Percentiles rank a stretch among this genome's conserved stretches.
phyloP scores from a whole-genome alignment of 1,140 invertebrate genomes.

The Sminthurides bifidus region DNA sequence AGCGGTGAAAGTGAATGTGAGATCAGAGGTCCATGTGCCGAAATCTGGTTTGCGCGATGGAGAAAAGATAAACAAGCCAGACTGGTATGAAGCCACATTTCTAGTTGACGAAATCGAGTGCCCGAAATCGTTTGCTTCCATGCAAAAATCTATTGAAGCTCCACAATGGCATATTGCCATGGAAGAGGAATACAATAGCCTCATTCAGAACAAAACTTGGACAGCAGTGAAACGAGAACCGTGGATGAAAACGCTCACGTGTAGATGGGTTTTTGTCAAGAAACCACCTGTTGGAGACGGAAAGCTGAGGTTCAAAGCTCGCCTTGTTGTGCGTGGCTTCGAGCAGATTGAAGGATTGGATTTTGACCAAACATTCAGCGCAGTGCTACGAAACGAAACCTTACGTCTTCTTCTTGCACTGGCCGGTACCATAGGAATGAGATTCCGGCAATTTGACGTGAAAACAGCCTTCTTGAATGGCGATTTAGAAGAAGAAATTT shows the following conservation, averaged over 20 bases:
- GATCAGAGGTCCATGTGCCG: too few species aligned
- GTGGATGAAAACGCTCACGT: not conserved
- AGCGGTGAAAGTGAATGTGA: not conserved
- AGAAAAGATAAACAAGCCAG: not conserved
- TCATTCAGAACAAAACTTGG: conserved; percentile 19
- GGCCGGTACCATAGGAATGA: conserved; percentile 30
- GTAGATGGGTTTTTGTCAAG: conserved; percentile 1
- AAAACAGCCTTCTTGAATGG: conserved; percentile 37
- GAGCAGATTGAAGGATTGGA: conserved; percentile 35
- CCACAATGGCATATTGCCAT: conserved; percentile 26
- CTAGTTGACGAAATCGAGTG: too few species aligned
- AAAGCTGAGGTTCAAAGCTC: conserved; percentile 30
- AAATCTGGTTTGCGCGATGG: too few species aligned
- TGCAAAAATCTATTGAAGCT: conserved; percentile 31
- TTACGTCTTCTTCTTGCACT: conserved; percentile 33
- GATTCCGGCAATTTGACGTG: conserved; percentile 38
- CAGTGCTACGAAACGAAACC: conserved; percentile 32
- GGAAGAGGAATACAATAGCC: conserved; percentile 21
- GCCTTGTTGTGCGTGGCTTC: conserved; percentile 38
- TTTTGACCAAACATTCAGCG: conserved; percentile 36
- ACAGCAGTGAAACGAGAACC: conserved; percentile 32
- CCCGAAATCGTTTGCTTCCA: conserved; percentile 1
- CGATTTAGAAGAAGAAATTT: conserved; percentile 36
- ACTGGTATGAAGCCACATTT: not conserved
- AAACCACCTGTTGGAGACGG: conserved; percentile 10